A percentile compares a stretch with the other conserved stretches of the same genome.
phyloP scores from a whole-genome alignment of 2,797 vertebrate genomes.

The Emydoidea blandingii region DNA sequence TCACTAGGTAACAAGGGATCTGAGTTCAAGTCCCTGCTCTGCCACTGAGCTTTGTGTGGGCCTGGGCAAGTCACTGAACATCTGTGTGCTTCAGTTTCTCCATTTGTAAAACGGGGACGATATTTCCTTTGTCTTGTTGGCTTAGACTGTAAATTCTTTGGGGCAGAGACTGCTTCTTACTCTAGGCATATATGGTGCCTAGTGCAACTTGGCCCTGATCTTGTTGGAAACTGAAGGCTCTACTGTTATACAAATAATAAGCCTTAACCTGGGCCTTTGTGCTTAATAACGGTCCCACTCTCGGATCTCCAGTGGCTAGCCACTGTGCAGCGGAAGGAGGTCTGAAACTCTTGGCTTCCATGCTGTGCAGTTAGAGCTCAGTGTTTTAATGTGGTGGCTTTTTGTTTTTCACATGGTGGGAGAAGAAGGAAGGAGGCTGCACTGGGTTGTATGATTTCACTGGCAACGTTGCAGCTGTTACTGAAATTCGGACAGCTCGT shows the following conservation, averaged over 20 bases:
- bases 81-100: neutral
- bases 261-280: fast-evolving
- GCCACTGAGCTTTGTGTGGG: neutral
- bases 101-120: neutral
- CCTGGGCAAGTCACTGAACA: neutral
- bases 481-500: fast-evolving
- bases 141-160: neutral
- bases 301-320: neutral
- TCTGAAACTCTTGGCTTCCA: neutral
- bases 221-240: neutral
- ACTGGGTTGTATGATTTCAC: fast-evolving
- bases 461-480: fast-evolving
- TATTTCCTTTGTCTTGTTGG: neutral
- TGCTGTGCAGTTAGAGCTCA: neutral
- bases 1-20: neutral
- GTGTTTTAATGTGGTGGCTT: fast-evolving
- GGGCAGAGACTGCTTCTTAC: neutral
- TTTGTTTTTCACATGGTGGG: fast-evolving
- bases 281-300: fast-evolving
- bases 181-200: too few relatives aligned
- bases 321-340: fast-evolving
- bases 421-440: neutral
- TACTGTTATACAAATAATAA: fast-evolving
- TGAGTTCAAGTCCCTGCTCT: neutral
- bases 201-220: too few relatives aligned